Evolutionary conservation across 2,888 invertebrate species (phyloP).

Genomic region (Barypeithes pellucidus): DNA sequence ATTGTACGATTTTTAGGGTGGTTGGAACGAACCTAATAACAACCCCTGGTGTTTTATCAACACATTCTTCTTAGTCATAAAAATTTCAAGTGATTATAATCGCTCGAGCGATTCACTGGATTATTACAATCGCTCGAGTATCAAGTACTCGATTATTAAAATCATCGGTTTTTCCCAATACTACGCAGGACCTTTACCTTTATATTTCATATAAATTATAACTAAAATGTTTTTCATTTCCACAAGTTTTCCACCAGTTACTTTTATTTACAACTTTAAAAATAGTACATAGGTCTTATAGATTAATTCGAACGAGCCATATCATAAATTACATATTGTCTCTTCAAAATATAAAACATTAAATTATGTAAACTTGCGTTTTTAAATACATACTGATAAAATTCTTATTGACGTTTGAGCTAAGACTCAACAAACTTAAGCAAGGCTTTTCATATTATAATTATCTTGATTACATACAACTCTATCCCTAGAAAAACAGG

Average conservation of each 20-base stretch:
- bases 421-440: constrained; percentile 35
- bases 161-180: too few relatives aligned
- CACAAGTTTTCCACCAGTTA: not conserved
- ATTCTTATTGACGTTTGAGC: constrained; percentile 40
- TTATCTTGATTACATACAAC: constrained; percentile 36
- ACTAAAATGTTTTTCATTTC: not conserved
- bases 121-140: too few relatives aligned
- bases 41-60: too few relatives aligned
- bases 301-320: constrained; percentile 36
- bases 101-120: too few relatives aligned
- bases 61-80: too few relatives aligned
- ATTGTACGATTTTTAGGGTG: too few relatives aligned
- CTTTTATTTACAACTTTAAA: constrained; percentile 3
- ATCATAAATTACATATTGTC: constrained; percentile 58
- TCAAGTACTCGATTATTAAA: too few relatives aligned
- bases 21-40: too few relatives aligned
- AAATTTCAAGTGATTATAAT: too few relatives aligned
- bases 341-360: constrained; percentile 43
- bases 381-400: constrained; percentile 30
- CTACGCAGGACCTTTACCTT: too few relatives aligned
- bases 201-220: not conserved
- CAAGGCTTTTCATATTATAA: constrained; percentile 43
- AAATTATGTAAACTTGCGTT: constrained; percentile 28
- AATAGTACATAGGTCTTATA: constrained; percentile 5
- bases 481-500: constrained; percentile 37